These are phyloP conservation scores for Coregonus suidteri DNA, from an alignment of 2,797 vertebrate species.

Conservation along the genomic window DNA sequence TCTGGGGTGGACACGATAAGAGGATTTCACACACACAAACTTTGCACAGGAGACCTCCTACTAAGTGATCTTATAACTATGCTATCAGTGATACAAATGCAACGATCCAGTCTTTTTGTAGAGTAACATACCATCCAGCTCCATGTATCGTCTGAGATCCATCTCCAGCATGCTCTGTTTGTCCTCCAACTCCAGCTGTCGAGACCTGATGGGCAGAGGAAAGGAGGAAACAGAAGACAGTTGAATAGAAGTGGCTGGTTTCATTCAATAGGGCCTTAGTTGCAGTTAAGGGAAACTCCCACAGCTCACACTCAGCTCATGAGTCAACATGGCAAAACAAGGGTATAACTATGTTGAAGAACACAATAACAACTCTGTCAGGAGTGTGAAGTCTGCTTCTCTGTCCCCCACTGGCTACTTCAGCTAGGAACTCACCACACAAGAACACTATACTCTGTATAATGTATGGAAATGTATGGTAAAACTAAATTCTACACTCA, in stretches of 20 bases:
- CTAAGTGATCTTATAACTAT: not conserved
- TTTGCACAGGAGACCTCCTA: not conserved
- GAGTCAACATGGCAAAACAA: not conserved
- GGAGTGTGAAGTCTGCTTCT: slow-evolving; percentile 18
- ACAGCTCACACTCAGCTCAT: not conserved
- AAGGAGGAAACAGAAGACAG: not conserved
- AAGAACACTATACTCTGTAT: not conserved
- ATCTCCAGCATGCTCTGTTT: slow-evolving; percentile 86
- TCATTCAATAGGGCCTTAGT: not conserved
- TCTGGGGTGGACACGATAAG: slow-evolving; percentile 65
- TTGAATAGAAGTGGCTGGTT: not conserved
- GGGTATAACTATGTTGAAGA: not conserved
- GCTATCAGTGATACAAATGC: no score
- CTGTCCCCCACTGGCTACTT: not conserved
- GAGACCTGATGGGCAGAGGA: slow-evolving; percentile 73
- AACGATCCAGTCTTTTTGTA: no score
- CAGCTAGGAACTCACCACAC: not conserved
- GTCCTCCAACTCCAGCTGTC: slow-evolving; percentile 90
- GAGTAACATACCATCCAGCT: slow-evolving; percentile 74
- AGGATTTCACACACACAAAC: not conserved
- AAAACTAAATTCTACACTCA: slow-evolving; percentile 69
- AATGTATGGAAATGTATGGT: no score
- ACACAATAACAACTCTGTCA: slow-evolving; percentile 16
- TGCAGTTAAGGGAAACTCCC: not conserved
- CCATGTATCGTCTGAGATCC: slow-evolving; percentile 83